Percentiles rank a stretch among this genome's conserved stretches.
phyloP scores from a whole-genome alignment of 2,113 vertebrate genomes.

The Nycticryphes semicollaris region DNA sequence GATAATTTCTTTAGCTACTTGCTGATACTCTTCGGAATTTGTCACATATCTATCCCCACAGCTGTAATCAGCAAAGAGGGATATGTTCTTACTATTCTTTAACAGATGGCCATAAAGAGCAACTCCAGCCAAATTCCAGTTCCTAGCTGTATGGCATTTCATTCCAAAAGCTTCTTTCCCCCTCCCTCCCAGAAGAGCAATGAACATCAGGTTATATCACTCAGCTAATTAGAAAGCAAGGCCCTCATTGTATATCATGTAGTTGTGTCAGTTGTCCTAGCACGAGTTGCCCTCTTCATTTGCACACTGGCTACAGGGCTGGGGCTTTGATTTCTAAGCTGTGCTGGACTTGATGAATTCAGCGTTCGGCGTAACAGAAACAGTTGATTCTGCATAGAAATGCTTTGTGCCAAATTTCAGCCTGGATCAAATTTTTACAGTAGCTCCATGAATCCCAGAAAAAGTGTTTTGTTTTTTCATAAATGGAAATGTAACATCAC shows the following conservation, averaged over 20 bases:
- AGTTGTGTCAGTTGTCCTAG: neutral
- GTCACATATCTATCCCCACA: neutral
- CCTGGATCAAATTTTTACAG: neutral
- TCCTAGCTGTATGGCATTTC: neutral
- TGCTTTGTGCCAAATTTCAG: neutral
- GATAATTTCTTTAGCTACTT: neutral
- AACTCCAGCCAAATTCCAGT: neutral
- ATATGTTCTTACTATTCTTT: neutral
- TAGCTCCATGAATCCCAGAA: neutral
- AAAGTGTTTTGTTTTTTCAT: neutral
- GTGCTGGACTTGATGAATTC: neutral
- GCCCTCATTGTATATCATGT: neutral
- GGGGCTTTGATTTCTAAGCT: neutral
- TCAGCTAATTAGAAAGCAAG: neutral
- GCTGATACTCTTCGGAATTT: neutral
- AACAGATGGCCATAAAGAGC: neutral
- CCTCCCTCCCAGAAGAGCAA: neutral
- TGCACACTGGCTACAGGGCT: neutral
- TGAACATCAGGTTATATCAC: neutral
- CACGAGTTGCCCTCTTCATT: neutral
- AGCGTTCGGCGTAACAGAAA: neutral
- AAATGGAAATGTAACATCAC: neutral
- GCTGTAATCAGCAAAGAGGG: neutral
- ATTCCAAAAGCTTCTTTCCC: neutral
- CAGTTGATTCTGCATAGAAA: neutral